phyloP scores from a whole-genome alignment of 2,797 vertebrate genomes.

The Anolis apletophallus region DNA sequence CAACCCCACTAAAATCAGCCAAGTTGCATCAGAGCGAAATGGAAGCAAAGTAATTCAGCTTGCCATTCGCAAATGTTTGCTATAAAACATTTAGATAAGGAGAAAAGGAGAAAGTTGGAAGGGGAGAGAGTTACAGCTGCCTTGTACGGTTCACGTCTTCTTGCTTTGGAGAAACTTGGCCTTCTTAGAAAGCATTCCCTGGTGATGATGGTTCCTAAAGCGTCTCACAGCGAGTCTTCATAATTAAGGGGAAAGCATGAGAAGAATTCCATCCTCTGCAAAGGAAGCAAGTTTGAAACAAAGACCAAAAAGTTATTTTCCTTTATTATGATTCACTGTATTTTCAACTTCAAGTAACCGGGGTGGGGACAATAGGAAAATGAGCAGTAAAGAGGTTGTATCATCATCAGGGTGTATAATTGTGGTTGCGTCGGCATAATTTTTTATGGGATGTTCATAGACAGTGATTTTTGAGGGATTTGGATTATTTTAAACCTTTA shows the following conservation, averaged over 20 bases:
- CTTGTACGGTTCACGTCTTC: constrained; percentile 52
- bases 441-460: neutral
- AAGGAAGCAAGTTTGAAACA: neutral
- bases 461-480: neutral
- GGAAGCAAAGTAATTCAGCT: constrained; percentile 41
- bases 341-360: neutral
- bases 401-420: neutral
- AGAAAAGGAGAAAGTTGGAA: constrained; percentile 6
- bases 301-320: neutral
- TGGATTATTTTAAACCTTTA: neutral
- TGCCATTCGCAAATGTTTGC: constrained; percentile 32
- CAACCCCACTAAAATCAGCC: constrained; percentile 12
- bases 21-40: neutral
- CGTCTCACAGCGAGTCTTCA: neutral
- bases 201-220: constrained; percentile 10
- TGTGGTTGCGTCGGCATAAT: neutral
- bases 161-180: constrained; percentile 36
- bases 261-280: neutral
- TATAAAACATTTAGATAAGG: constrained; percentile 51
- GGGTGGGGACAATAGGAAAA: neutral
- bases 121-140: constrained; percentile 50
- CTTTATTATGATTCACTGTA: constrained; percentile 27
- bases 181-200: constrained; percentile 8
- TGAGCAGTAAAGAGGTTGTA: neutral
- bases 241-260: constrained; percentile 1